Percentiles rank a stretch among this genome's conserved stretches.
phyloP scores from a whole-genome alignment of 2,888 invertebrate species.

The Cactoblastis cactorum region DNA sequence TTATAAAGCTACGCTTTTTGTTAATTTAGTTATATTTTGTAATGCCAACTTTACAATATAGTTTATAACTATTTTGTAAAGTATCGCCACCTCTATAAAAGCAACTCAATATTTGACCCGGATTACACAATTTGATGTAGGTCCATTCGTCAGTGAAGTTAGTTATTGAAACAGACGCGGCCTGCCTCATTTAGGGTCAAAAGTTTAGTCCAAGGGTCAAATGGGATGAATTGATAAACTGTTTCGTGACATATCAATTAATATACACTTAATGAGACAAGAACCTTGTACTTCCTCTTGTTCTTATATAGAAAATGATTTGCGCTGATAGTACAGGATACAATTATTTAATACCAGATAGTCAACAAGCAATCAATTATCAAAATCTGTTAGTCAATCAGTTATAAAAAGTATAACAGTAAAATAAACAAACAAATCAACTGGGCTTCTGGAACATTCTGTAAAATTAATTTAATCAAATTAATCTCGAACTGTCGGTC shows the following conservation, averaged over 20 bases:
- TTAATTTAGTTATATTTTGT: too few relatives aligned
- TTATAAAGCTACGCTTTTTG: too few relatives aligned
- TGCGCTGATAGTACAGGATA: too few relatives aligned
- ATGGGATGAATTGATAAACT: background rate
- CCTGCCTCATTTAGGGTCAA: background rate
- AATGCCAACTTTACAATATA: too few relatives aligned
- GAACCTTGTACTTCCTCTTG: too few relatives aligned
- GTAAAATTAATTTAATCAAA: background rate
- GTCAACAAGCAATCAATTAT: too few relatives aligned
- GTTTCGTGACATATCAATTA: background rate
- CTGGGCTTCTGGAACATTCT: background rate
- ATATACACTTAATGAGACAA: too few relatives aligned
- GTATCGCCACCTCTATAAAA: background rate
- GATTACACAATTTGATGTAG: background rate
- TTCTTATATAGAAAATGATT: too few relatives aligned
- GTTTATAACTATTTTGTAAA: too few relatives aligned
- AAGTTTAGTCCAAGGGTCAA: background rate
- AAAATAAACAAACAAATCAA: background rate
- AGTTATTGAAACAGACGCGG: conserved; percentile 2
- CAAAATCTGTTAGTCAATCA: too few relatives aligned
- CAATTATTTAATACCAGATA: too few relatives aligned
- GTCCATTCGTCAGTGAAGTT: conserved; percentile 1
- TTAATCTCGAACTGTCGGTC: background rate
- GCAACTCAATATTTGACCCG: background rate
- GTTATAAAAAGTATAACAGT: background rate